Percentiles rank a stretch among this genome's conserved stretches.
phyloP scores from a whole-genome alignment of 2,888 invertebrate genomes.

The Catocala nupta region DNA sequence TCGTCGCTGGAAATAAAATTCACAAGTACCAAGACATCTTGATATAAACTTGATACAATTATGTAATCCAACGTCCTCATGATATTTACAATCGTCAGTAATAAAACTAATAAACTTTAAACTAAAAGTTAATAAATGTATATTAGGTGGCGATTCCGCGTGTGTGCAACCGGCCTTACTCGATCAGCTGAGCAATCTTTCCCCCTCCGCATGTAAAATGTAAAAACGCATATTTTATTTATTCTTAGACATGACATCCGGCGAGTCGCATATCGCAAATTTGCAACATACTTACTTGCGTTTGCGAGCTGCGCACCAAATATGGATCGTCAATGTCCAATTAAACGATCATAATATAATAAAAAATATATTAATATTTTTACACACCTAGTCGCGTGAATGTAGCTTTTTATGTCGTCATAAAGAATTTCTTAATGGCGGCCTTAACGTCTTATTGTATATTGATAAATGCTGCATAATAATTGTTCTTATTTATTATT shows the following conservation, averaged over 20 bases:
- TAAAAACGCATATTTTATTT: constrained; percentile 47
- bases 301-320: constrained; percentile 44
- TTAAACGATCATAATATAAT: constrained; percentile 52
- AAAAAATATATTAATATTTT: constrained; percentile 42
- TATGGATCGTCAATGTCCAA: constrained; percentile 54
- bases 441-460: constrained; percentile 32
- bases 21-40: no score
- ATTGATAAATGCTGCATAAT: constrained; percentile 35
- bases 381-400: constrained; percentile 44
- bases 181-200: constrained; percentile 38
- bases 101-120: no score
- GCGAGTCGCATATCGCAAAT: constrained; percentile 31
- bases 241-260: constrained; percentile 33
- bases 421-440: constrained; percentile 49
- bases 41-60: no score
- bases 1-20: not conserved
- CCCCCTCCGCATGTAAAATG: constrained; percentile 41
- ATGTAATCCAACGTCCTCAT: no score
- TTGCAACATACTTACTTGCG: constrained; percentile 57
- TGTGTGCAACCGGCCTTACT: constrained; percentile 26
- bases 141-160: constrained; percentile 8
- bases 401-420: constrained; percentile 32
- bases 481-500: constrained; percentile 19
- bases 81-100: no score
- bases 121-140: no score